A percentile compares a stretch with the other conserved stretches of the same genome.
These are phyloP conservation scores for Sphenopsis melanotis DNA, from an alignment of 2,797 vertebrate genomes.

Conservation along the genomic window DNA sequence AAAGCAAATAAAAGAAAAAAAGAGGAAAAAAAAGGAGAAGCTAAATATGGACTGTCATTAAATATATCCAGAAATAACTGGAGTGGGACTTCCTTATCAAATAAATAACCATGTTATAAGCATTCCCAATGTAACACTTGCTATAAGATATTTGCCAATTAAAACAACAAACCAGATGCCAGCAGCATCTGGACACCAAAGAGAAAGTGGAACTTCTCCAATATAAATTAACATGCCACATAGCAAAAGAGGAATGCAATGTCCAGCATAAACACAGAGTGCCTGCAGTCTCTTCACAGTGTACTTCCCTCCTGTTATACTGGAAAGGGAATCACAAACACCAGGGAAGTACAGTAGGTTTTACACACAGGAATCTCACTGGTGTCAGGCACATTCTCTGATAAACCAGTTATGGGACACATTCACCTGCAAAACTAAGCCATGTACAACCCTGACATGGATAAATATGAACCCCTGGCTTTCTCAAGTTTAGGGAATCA, in stretches of 20 bases:
- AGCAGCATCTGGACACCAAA: constrained; percentile 19
- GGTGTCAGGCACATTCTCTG: neutral
- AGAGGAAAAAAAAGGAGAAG: neutral
- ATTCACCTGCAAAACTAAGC: neutral
- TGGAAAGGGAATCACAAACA: neutral
- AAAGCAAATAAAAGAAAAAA: neutral
- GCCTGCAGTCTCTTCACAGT: neutral
- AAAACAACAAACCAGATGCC: constrained; percentile 21
- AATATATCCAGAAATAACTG: neutral
- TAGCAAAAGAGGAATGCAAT: neutral
- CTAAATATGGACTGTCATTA: neutral
- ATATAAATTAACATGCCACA: neutral
- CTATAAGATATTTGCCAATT: neutral
- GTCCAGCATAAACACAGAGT: neutral
- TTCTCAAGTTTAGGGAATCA: neutral
- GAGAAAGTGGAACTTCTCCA: neutral
- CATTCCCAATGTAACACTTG: neutral
- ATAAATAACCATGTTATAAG: neutral
- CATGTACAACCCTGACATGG: neutral
- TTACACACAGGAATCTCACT: neutral
- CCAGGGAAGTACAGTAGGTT: neutral
- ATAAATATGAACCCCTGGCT: neutral
- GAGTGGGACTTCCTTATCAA: neutral
- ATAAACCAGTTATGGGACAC: neutral
- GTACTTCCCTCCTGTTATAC: neutral